A percentile compares a stretch with the other conserved stretches of the same genome.
phyloP scores from a whole-genome alignment of 2,888 invertebrate genomes.

The Drosophila maculinotata region DNA sequence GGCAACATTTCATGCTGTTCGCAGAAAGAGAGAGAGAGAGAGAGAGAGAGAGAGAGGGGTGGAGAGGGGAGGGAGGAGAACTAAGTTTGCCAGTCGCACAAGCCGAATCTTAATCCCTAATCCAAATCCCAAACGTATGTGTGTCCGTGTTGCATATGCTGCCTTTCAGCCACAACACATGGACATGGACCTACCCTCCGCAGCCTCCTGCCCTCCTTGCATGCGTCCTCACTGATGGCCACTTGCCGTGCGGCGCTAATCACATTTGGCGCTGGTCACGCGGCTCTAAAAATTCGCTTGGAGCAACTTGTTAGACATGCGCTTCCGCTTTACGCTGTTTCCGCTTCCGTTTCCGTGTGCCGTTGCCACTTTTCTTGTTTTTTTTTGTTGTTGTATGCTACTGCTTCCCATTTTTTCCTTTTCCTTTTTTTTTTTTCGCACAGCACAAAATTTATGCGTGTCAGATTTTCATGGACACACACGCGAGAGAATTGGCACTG shows the following conservation, averaged over 20 bases:
- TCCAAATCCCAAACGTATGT: constrained; percentile 27
- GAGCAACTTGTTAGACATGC: constrained; percentile 78
- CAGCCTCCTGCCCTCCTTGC: neutral
- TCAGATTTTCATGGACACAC: constrained; percentile 75
- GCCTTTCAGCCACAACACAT: constrained; percentile 6
- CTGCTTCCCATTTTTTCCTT: constrained; percentile 36
- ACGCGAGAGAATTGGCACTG: constrained; percentile 39
- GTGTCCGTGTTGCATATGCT: constrained; percentile 37
- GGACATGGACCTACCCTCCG: constrained; percentile 5
- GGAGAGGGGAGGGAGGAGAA: neutral
- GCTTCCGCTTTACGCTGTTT: constrained; percentile 72
- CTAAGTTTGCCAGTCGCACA: constrained; percentile 12
- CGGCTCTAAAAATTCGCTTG: constrained; percentile 50
- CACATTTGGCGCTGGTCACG: constrained; percentile 50
- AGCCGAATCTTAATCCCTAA: constrained; percentile 30
- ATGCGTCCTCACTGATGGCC: constrained; percentile 41
- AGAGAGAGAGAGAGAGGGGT: neutral
- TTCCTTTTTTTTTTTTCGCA: constrained; percentile 12
- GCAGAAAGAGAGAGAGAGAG: neutral
- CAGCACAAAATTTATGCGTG: constrained; percentile 67
- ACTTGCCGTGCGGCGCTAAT: constrained; percentile 62
- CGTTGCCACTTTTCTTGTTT: constrained; percentile 23
- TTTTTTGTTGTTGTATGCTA: neutral
- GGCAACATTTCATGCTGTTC: constrained; percentile 30
- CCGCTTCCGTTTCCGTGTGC: constrained; percentile 63